Base-by-base conservation (phyloP, 2,797 vertebrate species). In the Parotocinclus haroldoi region DNA sequence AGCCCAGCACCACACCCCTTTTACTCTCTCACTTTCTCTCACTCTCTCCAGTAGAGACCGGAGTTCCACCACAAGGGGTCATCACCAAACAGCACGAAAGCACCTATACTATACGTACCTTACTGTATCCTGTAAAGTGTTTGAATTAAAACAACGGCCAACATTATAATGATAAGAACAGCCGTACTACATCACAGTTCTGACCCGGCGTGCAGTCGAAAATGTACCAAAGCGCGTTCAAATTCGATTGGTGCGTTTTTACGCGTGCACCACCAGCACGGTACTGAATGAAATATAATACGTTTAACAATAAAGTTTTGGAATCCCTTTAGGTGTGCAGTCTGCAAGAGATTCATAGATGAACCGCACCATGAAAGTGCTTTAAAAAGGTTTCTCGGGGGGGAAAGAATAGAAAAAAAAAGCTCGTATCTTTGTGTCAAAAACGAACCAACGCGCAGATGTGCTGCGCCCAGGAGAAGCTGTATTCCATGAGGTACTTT, bases 1-100 rank as follows among this genome's bases (percentile, higher is more conserved):
- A 77, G 82, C 42, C 40, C 66, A 78, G 81, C 87, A 89, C 92
- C 92, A 93, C 94, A 92, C 93, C 91, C 80, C 91, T 91, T 74
- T 48, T 74, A 10, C 51, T 55, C 50, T 54, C 39, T 45, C 39
- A 40, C n/a, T 46, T 18, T 54, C 50, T 9, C 62, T 54, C 61
- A 14, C 42, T 18, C 42, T 17, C 51, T 54, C 17, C 14, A 46
- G 66, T 62, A 59, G 9, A 61, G 70, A 53, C 10, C 75, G 7
- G 42, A 16, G 50, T 79, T 69, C 76, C 65, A 81, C 91, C 93
- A 86, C 91, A 88, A 91, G 92, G 92, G 91, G 92, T 82, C 87
- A 81, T 80, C 83, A 70, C 76, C 82, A 57, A 77, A 66, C 66
- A 52, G 27, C 11, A 10, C 17, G 40, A 18, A 27, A 14, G 19